phyloP scores from a whole-genome alignment of 2,888 invertebrate genomes.

The Heliconius erato region DNA sequence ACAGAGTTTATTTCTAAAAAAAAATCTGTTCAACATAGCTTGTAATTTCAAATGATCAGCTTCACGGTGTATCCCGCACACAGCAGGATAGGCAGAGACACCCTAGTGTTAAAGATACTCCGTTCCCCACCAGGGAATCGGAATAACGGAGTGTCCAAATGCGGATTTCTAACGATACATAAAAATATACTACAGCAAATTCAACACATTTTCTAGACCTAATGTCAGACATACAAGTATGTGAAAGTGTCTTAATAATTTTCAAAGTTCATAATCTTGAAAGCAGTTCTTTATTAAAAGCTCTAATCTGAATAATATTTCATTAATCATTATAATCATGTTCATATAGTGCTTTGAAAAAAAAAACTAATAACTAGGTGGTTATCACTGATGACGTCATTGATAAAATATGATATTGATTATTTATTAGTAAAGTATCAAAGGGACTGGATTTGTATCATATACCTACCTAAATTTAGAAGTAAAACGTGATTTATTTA shows the following conservation, averaged over 20 bases:
- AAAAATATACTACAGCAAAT: too few relatives aligned
- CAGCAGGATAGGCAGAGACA: too few relatives aligned
- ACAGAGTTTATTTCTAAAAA: neutral
- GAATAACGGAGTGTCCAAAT: too few relatives aligned
- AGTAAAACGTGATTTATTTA: neutral
- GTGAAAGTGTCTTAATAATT: neutral
- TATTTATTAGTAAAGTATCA: slow-evolving; percentile 17
- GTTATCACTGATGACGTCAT: slow-evolving; percentile 45
- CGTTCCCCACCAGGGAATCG: too few relatives aligned
- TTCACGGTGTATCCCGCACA: too few relatives aligned
- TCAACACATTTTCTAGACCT: too few relatives aligned
- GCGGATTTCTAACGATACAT: too few relatives aligned
- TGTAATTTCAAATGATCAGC: too few relatives aligned
- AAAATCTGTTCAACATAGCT: too few relatives aligned
- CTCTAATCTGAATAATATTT: neutral
- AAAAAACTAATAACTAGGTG: slow-evolving; percentile 34
- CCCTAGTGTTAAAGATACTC: too few relatives aligned
- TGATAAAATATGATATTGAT: slow-evolving; percentile 47
- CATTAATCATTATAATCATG: slow-evolving; percentile 8
- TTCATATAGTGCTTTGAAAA: slow-evolving; percentile 32
- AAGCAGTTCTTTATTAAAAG: neutral
- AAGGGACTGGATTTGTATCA: slow-evolving; percentile 16
- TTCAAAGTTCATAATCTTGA: neutral
- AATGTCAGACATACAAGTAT: too few relatives aligned
- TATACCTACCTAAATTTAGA: neutral